Percentiles rank a stretch among this genome's conserved stretches.
Conservation (phyloP, 2,888 invertebrate genomes). For the Eristalis arbustorum region DNA sequence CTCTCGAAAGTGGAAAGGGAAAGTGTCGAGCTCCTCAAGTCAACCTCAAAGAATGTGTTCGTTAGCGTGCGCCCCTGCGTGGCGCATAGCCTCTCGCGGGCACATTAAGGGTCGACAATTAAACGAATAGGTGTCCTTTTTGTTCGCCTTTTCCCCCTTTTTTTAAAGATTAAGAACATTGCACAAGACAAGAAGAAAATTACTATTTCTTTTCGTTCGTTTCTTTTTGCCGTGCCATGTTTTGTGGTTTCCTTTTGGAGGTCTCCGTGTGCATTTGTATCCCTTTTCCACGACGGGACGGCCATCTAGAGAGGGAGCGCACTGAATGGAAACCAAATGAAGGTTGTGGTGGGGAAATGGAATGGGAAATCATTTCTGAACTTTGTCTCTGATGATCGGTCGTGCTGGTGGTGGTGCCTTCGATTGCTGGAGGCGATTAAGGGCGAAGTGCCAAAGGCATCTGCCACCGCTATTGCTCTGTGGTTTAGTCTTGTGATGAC, state of each 20-base stretch:
- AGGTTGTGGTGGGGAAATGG: neutral
- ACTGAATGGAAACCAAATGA: neutral
- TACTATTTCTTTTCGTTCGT: neutral
- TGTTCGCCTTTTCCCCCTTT: neutral
- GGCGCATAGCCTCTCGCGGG: neutral
- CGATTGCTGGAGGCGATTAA: neutral
- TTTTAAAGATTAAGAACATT: neutral
- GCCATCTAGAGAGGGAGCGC: neutral
- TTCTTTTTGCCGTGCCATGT: neutral
- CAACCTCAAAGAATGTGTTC: conserved; percentile 63
- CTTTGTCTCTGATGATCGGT: neutral
- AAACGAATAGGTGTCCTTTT: conserved; percentile 14
- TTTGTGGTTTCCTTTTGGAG: neutral
- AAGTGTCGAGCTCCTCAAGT: conserved; percentile 58
- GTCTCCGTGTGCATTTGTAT: neutral
- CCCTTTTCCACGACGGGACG: neutral
- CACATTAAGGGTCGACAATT: conserved; percentile 52
- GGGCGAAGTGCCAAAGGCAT: neutral
- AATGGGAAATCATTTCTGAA: neutral
- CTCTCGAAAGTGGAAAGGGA: neutral
- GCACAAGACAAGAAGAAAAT: neutral
- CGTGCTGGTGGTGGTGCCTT: neutral
- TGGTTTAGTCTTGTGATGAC: neutral
- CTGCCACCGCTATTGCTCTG: neutral
- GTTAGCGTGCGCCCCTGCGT: conserved; percentile 46